Evolutionary conservation across 1,140 invertebrate species (phyloP), one percentile per base, ranked within the genome.

Genomic region (Nylanderia fulva): DNA sequence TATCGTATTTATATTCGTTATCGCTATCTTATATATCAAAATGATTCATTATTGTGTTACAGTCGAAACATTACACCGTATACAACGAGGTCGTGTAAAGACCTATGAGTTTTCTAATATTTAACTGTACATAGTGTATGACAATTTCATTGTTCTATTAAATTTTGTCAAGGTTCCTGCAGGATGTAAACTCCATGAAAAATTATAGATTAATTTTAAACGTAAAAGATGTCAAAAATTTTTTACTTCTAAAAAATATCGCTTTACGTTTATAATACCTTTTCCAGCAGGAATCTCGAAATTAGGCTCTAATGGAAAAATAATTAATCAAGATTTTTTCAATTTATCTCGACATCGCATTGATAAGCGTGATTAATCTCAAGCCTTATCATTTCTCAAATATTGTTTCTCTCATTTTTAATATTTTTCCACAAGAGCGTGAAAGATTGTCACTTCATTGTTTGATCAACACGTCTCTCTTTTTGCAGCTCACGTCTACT

Each of bases 401-500:
- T 69, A 52, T 52, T 21, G 6, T 24, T n/a, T 36, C 0, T 66
- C 3, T 0, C 15, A 24, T 18, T 24, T 64, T 48, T 42, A 71
- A 58, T 82, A 72, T 72, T 72, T 82, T 82, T 72, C 77, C 66
- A 58, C 72, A 72, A 82, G 66, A 11, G 66, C 54, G 39, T 39
- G 18, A n/a, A 11, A 56, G 13, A 56, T 45, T 42, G 1, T 15
- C 3, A 0, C 36, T 42, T n/a, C 0, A 6, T n/a, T 61, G 3
- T n/a, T 58, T 83, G 64, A 88, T 79, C 77, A 45, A 63, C 21
- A 9, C 0, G 33, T 69, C 48, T 52, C 66, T 82, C 36, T 82
- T 90, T 91, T 94, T 92, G 21, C 93, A 94, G 94, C 93, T 91
- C 91, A 92, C 87, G 92, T 84, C 89, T 88, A 92, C 90, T 94